Conservation (phyloP, 1,140 invertebrate genomes). For the Dufourea novaeangliae region DNA sequence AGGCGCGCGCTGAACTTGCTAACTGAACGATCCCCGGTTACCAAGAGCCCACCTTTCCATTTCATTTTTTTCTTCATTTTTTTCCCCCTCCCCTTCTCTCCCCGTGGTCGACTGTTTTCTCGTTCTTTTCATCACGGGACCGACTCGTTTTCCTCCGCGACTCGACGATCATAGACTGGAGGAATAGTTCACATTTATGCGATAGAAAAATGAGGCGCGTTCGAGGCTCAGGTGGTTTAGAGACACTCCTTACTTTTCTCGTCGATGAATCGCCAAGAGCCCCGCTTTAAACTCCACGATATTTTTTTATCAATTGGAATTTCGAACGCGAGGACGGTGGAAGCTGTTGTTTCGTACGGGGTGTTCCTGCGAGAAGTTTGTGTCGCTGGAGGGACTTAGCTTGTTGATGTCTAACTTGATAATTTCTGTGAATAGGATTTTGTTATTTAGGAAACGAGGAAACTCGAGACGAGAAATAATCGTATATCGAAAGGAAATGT, state of each 20-base stretch:
- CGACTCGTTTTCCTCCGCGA: background rate
- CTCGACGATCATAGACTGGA: constrained; percentile 11
- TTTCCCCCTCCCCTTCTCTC: background rate
- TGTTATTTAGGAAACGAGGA: too few species aligned
- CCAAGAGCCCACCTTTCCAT: constrained; percentile 12
- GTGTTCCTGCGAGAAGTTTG: too few species aligned
- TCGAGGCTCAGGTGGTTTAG: background rate
- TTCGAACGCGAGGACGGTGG: background rate
- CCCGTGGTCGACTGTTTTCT: background rate
- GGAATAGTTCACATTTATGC: constrained; percentile 22
- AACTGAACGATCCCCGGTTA: constrained; percentile 42
- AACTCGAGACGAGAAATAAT: too few species aligned
- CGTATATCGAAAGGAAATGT: too few species aligned
- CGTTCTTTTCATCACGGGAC: background rate
- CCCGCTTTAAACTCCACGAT: background rate
- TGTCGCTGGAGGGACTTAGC: too few species aligned
- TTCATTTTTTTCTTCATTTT: background rate
- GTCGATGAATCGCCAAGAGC: background rate
- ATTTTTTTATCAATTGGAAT: background rate
- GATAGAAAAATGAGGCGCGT: constrained; percentile 18
- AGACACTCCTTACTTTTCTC: too few species aligned
- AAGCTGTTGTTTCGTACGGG: too few species aligned
- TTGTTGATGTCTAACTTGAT: too few species aligned
- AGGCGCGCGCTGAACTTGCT: constrained; percentile 31
- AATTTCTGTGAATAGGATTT: too few species aligned